Conservation (phyloP, 1,140 invertebrate species). For the Drosophila persimilis region DNA sequence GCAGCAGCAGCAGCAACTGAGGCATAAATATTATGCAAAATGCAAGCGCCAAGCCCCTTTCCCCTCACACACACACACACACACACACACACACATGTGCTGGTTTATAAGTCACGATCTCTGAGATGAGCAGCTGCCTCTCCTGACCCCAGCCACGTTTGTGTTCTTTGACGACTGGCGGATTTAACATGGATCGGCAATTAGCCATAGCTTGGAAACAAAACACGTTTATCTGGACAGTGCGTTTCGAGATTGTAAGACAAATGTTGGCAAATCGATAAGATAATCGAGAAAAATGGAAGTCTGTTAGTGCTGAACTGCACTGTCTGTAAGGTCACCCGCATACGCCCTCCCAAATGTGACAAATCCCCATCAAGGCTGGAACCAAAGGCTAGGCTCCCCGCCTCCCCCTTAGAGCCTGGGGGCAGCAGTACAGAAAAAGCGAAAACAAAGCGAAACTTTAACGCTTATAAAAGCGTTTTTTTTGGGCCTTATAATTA, state of each 20-base stretch:
- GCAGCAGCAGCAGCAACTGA: conserved; percentile 37
- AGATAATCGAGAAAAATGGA: background rate
- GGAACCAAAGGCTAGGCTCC: conserved; percentile 39
- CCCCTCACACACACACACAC: background rate
- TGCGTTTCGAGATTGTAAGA: conserved; percentile 3
- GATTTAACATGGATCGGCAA: conserved; percentile 66
- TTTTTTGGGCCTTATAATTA: conserved; percentile 74
- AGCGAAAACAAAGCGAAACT: conserved; percentile 43
- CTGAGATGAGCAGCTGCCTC: conserved; percentile 55
- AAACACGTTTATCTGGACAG: conserved; percentile 7
- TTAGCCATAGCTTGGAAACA: conserved; percentile 39
- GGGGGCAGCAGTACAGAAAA: conserved; percentile 13
- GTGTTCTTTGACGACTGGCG: conserved; percentile 44
- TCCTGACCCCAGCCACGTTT: conserved; percentile 43
- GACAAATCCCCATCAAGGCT: conserved; percentile 71
- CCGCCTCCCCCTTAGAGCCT: conserved; percentile 21
- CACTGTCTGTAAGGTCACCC: conserved; percentile 3
- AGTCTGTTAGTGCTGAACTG: background rate
- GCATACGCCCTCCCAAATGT: conserved; percentile 30
- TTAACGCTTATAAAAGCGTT: conserved; percentile 34
- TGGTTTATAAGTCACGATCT: conserved; percentile 73
- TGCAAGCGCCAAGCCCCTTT: conserved; percentile 52
- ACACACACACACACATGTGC: conserved; percentile 20
- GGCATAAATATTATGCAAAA: conserved; percentile 80
- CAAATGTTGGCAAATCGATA: background rate